A percentile compares a stretch with the other conserved stretches of the same genome.
Evolutionary conservation across 2,797 vertebrate species (phyloP).

Genomic region (Bradypodion pumilum): DNA sequence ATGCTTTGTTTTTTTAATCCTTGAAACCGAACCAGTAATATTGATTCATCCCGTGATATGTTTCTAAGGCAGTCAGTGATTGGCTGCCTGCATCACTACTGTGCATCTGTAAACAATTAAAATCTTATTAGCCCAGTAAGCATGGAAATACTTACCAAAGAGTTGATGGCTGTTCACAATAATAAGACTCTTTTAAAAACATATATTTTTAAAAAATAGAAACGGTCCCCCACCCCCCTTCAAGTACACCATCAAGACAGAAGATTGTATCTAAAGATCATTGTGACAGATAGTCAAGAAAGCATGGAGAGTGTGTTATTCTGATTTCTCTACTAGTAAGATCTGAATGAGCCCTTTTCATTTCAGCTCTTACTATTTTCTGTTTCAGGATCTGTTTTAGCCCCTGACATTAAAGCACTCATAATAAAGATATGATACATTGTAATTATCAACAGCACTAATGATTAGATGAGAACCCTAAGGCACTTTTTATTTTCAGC

Average conservation of each 20-base stretch:
- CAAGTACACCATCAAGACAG: constrained; percentile 32
- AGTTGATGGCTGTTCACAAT: constrained; percentile 53
- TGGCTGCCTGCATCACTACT: constrained; percentile 22
- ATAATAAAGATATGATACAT: neutral
- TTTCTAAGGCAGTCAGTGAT: constrained; percentile 20
- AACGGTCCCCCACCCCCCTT: constrained; percentile 37
- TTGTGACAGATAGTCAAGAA: constrained; percentile 20
- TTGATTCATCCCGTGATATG: constrained; percentile 47
- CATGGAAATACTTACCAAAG: constrained; percentile 15
- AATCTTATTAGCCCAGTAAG: constrained; percentile 22
- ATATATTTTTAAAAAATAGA: constrained; percentile 23
- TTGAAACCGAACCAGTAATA: constrained; percentile 29
- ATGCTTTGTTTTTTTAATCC: constrained; percentile 56
- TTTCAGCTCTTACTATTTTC: constrained; percentile 35
- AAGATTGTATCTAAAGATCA: constrained; percentile 34
- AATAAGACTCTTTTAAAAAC: constrained; percentile 27
- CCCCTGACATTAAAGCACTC: neutral
- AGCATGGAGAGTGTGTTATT: constrained; percentile 12
- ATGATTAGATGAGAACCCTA: neutral
- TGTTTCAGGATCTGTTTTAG: constrained; percentile 3
- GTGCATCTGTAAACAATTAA: constrained; percentile 22
- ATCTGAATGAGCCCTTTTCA: constrained; percentile 27
- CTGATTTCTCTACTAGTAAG: constrained; percentile 11
- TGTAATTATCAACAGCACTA: neutral
- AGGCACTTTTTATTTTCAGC: constrained; percentile 1